Base-by-base conservation (phyloP, 2,888 invertebrate genomes). In the Trissonchulus latispiculum region DNA sequence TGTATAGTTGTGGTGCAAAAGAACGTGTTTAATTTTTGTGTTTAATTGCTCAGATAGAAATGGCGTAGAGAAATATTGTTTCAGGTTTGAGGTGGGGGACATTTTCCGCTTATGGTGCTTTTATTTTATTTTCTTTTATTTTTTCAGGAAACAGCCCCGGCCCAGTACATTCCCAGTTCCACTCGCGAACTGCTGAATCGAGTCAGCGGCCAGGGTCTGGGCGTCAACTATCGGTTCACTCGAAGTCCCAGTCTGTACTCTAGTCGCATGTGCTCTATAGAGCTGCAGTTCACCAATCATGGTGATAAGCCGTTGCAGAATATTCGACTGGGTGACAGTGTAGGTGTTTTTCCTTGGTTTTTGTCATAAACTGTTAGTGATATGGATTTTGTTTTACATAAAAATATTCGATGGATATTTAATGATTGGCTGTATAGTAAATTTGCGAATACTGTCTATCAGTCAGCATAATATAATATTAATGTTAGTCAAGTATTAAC, bases 241-340 rank as follows among this genome's bases (percentile, higher is more conserved):
- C 88, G 94, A 78, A 87, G 89, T 61, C 91, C 91, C 28, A 91
- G 92, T 83, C 86, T 95, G 71, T 91, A 89, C 84, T 92, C 92
- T 8, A 87, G 89, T 1, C 86, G 86, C 76, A 92, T 95, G 92
- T 89, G 89, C 75, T 90, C 90, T 31, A 85, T 95, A 18, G 91
- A 93, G 82, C 83, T 95, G 75, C 85, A 87, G 35, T 90, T 95
- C 84, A 87, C 88, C 48, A 96, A 95, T 85, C 87, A 88, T 80
- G 86, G 87, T 64, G 87, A 88, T n/a, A 87, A 88, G 61, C 86
- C 84, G 32, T 79, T 92, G 73, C 87, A 85, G 35, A 87, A 89
- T 78, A 88, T 95, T 74, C 87, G 88, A 78, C 84, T 93, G 74
- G 88, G 88, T 61, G 88, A 88, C 78, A n/a, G n/a, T n/a, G n/a